Percentiles rank a stretch among this genome's conserved stretches.
These are phyloP conservation scores for Coleophora flavipennella DNA, from an alignment of 2,888 invertebrate genomes.

Conservation along the genomic window DNA sequence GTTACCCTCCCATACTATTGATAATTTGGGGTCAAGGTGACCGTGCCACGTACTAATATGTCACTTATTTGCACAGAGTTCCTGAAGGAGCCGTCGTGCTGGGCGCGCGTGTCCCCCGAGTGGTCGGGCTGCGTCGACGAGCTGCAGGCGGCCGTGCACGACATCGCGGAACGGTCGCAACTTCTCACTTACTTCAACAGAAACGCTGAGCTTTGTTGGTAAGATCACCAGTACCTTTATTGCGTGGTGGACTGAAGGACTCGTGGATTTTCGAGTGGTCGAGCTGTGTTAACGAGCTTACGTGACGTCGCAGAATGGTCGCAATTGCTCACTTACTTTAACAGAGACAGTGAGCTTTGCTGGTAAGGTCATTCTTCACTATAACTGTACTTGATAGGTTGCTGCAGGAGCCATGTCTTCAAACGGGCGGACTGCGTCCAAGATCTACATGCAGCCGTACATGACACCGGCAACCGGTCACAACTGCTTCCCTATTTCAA, in stretches of 20 bases:
- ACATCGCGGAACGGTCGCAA: slow-evolving; percentile 49
- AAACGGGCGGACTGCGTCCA: slow-evolving; percentile 55
- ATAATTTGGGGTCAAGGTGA: too few species aligned
- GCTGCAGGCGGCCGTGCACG: slow-evolving; percentile 42
- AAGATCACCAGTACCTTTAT: slow-evolving; percentile 4
- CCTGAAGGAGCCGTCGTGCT: slow-evolving; percentile 51
- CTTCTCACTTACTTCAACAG: slow-evolving; percentile 51
- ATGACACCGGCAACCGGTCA: too few species aligned
- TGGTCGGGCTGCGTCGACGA: slow-evolving; percentile 54
- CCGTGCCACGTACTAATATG: too few species aligned
- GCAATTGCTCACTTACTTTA: slow-evolving; percentile 50
- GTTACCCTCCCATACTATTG: too few species aligned
- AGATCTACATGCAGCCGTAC: too few species aligned
- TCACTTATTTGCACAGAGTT: slow-evolving; percentile 33
- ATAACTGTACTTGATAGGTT: too few species aligned
- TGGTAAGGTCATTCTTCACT: too few species aligned
- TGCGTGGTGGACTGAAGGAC: too few species aligned
- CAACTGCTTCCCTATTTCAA: too few species aligned
- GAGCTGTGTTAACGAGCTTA: slow-evolving; percentile 43
- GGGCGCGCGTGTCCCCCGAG: slow-evolving; percentile 49
- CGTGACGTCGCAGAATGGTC: slow-evolving; percentile 49
- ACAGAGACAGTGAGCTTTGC: slow-evolving; percentile 51
- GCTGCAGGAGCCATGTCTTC: slow-evolving; percentile 49
- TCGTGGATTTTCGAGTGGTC: too few species aligned
- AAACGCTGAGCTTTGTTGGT: slow-evolving; percentile 58